Evolutionary conservation across 2,113 vertebrate species (phyloP).

Genomic region (Athene noctua): DNA sequence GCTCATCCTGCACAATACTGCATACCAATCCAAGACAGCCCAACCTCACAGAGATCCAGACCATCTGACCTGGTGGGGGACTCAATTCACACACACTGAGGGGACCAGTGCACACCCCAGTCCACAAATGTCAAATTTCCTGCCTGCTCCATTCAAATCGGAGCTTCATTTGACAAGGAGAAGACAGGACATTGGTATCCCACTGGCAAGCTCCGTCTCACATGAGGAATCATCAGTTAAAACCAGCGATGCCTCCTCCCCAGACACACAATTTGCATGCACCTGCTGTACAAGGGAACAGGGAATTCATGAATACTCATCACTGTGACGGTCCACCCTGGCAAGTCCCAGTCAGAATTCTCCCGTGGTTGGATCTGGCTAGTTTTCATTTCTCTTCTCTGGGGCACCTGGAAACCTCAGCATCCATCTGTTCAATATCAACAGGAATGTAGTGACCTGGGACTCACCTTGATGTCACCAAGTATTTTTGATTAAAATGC

Average conservation of each 20-base stretch:
- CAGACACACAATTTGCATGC: not conserved
- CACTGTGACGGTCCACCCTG: accelerated
- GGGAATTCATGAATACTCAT: accelerated
- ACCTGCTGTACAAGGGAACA: not conserved
- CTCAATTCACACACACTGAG: not conserved
- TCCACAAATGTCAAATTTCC: not conserved
- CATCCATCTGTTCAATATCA: not conserved
- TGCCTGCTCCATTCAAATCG: not conserved
- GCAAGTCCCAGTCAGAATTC: not conserved
- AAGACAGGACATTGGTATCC: not conserved
- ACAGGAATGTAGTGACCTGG: not conserved
- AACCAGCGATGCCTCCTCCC: not conserved
- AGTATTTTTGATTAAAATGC: not conserved
- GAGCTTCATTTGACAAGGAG: not conserved
- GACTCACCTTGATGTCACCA: not conserved
- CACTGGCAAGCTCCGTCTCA: not conserved
- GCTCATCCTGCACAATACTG: accelerated
- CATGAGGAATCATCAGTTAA: not conserved
- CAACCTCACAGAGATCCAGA: not conserved
- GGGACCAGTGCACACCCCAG: not conserved
- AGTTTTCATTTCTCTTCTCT: not conserved
- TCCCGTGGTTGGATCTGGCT: accelerated
- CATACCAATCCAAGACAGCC: not conserved
- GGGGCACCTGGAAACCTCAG: not conserved
- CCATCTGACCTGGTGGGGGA: not conserved